Evolutionary conservation across 64 coral and sea anemone genomes (phyloP).

Genomic region (Actinia tenebrosa): DNA sequence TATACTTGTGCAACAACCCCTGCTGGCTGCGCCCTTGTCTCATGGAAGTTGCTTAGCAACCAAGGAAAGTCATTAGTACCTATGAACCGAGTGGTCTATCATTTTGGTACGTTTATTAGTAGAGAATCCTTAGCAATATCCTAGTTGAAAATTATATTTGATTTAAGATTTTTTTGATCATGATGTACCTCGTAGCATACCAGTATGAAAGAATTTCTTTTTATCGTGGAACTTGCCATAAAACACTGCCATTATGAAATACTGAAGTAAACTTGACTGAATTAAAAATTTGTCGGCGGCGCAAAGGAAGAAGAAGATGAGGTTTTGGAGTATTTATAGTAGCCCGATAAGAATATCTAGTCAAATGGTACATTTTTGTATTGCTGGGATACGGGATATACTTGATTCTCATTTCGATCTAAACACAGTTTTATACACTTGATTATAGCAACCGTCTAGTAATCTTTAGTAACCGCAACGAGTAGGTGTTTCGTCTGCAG

Average conservation of each 20-base stretch:
- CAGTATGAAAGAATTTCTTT: no score
- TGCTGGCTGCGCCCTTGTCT: background rate
- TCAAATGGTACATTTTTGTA: background rate
- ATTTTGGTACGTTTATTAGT: background rate
- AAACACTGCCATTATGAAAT: no score
- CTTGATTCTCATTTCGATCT: background rate
- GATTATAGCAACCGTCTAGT: constrained; percentile 1
- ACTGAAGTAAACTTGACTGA: no score
- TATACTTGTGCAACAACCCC: background rate
- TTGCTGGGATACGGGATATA: background rate
- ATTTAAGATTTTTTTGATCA: background rate
- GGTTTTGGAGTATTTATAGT: no score
- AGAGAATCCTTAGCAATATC: background rate
- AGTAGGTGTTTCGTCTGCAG: background rate
- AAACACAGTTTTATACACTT: constrained; percentile 1
- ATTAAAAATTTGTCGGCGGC: no score
- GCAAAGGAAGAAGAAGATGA: no score
- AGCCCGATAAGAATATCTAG: no score
- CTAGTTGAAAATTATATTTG: background rate
- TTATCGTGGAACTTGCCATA: no score
- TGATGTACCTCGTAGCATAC: no score
- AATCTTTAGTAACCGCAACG: background rate
- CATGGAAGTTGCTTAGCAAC: background rate
- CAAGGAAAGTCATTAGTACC: background rate
- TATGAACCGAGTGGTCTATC: background rate